A percentile compares a stretch with the other conserved stretches of the same genome.
phyloP scores from a whole-genome alignment of 2,888 invertebrate species.

The Chalcis sispes region DNA sequence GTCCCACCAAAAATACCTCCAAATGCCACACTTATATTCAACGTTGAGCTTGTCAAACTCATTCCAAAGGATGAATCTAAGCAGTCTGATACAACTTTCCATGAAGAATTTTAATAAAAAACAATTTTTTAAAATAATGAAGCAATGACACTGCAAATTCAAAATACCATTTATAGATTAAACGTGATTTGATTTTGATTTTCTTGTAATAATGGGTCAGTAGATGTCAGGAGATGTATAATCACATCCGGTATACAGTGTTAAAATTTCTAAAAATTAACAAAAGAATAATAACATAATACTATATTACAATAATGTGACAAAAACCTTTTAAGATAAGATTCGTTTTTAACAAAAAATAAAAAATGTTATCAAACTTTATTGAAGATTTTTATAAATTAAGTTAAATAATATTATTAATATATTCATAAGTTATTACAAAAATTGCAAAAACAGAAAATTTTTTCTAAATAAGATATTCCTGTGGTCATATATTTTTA shows the following conservation, averaged over 20 bases:
- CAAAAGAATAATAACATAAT: no score
- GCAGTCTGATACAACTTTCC: slow-evolving; percentile 34
- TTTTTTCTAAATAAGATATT: not conserved
- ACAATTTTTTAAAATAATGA: slow-evolving; percentile 7
- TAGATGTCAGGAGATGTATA: slow-evolving; percentile 11
- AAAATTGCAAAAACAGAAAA: slow-evolving; percentile 21
- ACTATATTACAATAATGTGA: no score
- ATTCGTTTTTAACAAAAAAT: not conserved
- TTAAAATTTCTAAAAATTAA: no score
- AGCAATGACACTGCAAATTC: not conserved
- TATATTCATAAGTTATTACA: slow-evolving; percentile 4
- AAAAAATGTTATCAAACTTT: not conserved
- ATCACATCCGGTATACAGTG: no score
- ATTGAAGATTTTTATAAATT: slow-evolving; percentile 13
- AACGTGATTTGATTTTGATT: no score
- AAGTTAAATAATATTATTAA: not conserved
- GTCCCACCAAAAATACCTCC: slow-evolving; percentile 91
- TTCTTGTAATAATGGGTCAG: no score
- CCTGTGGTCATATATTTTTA: slow-evolving; percentile 23
- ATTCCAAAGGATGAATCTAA: slow-evolving; percentile 80
- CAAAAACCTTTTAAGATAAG: not conserved
- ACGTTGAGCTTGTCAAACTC: slow-evolving; percentile 88
- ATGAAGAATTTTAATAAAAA: slow-evolving; percentile 47
- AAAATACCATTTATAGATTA: not conserved
- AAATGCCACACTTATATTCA: slow-evolving; percentile 87